These are phyloP conservation scores for Synanthedon vespiformis DNA, from an alignment of 2,888 invertebrate species.

Conservation along the genomic window DNA sequence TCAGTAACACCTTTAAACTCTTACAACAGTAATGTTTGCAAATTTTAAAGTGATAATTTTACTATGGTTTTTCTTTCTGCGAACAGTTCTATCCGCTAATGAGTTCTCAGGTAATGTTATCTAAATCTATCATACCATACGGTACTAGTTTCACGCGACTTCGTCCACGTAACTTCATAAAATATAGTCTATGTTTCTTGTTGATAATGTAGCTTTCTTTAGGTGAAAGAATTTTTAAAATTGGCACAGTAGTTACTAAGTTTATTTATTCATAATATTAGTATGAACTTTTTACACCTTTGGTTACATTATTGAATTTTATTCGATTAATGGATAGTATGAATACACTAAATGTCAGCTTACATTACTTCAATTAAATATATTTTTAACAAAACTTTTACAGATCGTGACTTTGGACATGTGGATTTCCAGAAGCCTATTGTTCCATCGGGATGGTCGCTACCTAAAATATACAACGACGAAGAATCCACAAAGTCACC, in stretches of 20 bases:
- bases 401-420: constrained; percentile 18
- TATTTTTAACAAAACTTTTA: constrained; percentile 4
- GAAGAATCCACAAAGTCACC: background rate
- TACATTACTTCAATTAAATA: no score
- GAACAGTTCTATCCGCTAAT: constrained; percentile 23
- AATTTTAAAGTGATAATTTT: constrained; percentile 22
- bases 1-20: constrained; percentile 24
- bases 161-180: no score
- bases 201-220: no score
- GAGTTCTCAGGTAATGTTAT: constrained; percentile 22
- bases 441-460: constrained; percentile 24
- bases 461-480: constrained; percentile 17
- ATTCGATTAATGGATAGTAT: no score
- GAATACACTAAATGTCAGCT: no score
- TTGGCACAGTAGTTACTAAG: no score
- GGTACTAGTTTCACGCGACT: no score
- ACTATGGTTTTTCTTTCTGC: constrained; percentile 27
- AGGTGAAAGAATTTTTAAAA: no score
- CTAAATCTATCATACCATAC: background rate
- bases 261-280: no score
- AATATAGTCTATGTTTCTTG: no score
- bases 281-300: no score
- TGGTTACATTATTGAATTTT: no score
- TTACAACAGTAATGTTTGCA: constrained; percentile 13
- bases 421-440: constrained; percentile 24